phyloP scores from a whole-genome alignment of 2,888 invertebrate species.

The Hydraecia micacea region DNA sequence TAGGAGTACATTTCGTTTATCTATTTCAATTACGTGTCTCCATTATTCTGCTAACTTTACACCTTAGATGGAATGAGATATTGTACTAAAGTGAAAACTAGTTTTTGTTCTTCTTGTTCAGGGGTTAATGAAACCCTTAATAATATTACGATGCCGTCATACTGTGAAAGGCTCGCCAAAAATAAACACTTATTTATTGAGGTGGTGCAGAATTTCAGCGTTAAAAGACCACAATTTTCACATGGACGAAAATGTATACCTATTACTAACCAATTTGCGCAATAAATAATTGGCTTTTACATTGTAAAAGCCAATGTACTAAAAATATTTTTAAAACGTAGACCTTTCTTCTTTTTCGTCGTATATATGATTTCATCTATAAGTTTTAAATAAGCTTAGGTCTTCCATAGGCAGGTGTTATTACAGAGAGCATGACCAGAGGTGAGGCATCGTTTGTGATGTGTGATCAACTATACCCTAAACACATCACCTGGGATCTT shows the following conservation, averaged over 20 bases:
- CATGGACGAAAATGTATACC: not conserved
- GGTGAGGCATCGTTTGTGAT: too few relatives aligned
- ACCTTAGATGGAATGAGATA: not conserved
- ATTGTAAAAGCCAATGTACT: too few relatives aligned
- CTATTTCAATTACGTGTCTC: constrained; percentile 28
- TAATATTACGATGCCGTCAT: not conserved
- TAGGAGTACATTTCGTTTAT: constrained; percentile 5
- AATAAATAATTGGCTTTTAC: too few relatives aligned
- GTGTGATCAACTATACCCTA: too few relatives aligned
- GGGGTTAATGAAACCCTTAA: not conserved
- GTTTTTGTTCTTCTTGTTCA: not conserved
- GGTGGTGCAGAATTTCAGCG: not conserved
- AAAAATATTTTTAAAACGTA: too few relatives aligned
- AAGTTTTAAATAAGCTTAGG: too few relatives aligned
- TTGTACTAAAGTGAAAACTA: not conserved
- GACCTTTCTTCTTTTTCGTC: too few relatives aligned
- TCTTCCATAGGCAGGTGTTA: too few relatives aligned
- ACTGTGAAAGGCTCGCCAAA: too few relatives aligned
- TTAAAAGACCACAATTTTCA: not conserved
- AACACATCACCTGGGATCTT: too few relatives aligned
- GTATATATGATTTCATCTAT: too few relatives aligned
- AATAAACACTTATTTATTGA: not conserved
- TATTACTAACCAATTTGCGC: not conserved
- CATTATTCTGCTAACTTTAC: constrained; percentile 17
- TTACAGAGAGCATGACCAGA: too few relatives aligned